Conservation (phyloP, 2,797 vertebrate species). For the Lagodon rhomboides region DNA sequence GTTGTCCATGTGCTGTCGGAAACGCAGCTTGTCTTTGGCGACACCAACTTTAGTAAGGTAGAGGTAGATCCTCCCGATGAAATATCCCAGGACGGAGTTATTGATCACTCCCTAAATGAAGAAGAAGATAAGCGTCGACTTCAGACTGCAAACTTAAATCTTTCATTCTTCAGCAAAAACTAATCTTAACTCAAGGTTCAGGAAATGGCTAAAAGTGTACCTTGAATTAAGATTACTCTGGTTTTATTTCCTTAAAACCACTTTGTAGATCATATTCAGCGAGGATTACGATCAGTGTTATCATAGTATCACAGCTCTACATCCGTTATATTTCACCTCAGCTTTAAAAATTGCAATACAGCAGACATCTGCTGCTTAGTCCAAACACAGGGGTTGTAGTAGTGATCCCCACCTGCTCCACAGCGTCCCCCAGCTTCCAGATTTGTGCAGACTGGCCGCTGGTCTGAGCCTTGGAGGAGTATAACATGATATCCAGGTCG, state of each 20-base stretch:
- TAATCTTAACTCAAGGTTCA: no score
- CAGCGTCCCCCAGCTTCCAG: slow-evolving; percentile 95
- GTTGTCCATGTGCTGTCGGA: slow-evolving; percentile 99
- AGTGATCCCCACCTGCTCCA: slow-evolving; percentile 86
- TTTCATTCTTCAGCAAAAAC: neutral
- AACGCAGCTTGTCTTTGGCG: slow-evolving; percentile 94
- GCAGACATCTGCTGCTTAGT: neutral
- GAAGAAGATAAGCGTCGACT: neutral
- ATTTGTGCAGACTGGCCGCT: slow-evolving; percentile 94
- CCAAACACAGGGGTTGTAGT: neutral
- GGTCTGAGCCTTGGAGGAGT: slow-evolving; percentile 97
- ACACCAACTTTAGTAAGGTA: slow-evolving; percentile 96
- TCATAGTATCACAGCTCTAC: neutral
- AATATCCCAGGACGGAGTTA: slow-evolving; percentile 98
- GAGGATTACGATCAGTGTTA: neutral
- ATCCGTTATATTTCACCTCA: neutral
- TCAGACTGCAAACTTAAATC: neutral
- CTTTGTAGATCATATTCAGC: neutral
- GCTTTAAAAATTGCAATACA: neutral
- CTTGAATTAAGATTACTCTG: no score
- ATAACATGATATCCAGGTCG: slow-evolving; percentile 90
- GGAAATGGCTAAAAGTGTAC: no score
- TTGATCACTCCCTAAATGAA: slow-evolving; percentile 93
- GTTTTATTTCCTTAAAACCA: neutral
- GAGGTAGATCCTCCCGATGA: slow-evolving; percentile 99